Evolutionary conservation across 1,140 invertebrate genomes (phyloP), one percentile per base, ranked within the genome.

Genomic region (Oryctes rhinoceros): DNA sequence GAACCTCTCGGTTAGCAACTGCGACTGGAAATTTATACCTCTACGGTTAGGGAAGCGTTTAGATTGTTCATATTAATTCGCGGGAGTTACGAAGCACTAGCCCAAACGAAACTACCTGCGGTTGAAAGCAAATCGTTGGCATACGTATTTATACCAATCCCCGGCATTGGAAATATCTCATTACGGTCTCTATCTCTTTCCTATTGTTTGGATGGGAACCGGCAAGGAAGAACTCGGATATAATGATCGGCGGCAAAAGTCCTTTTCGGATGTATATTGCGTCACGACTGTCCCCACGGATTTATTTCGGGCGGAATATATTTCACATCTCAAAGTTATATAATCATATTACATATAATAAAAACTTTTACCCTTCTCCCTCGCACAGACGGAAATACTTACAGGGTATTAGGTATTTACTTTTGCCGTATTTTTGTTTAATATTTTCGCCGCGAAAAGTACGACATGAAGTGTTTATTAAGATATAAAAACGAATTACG

Each of bases 321-420:
- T 6, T 18, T 67, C 65, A 35, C 65, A 24, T 67, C 65, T 67
- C 18, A 67, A 67, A 67, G n/a, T 67, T 67, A 24, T 67, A 24
- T 67, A 67, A 67, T 67, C 65, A 24, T 67, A 67, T 67, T 67
- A 67, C 30, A 24, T 67, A 24, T 67, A 67, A 67, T 67, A 67
- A 67, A 67, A 67, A 67, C 20, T 67, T 67, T 67, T 24, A 10
- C 65, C 20, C 65, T 67, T 67, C 30, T 67, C 65, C 10, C 11
- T 24, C 13, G 0, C 1, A 24, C 13, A 7, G 10, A 30, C 24
- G 18, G 18, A 30, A 30, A 30, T 67, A 6, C 24, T 35, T 67
- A 35, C 4, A 30, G 65, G 18, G 5, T 35, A 67, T 67, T 67
- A 30, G 24, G 24, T 30, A 24, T 67, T 67, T 67, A 24, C 18